These are phyloP conservation scores for Drosophila tripunctata DNA, from an alignment of 2,888 invertebrate species.

Conservation along the genomic window DNA sequence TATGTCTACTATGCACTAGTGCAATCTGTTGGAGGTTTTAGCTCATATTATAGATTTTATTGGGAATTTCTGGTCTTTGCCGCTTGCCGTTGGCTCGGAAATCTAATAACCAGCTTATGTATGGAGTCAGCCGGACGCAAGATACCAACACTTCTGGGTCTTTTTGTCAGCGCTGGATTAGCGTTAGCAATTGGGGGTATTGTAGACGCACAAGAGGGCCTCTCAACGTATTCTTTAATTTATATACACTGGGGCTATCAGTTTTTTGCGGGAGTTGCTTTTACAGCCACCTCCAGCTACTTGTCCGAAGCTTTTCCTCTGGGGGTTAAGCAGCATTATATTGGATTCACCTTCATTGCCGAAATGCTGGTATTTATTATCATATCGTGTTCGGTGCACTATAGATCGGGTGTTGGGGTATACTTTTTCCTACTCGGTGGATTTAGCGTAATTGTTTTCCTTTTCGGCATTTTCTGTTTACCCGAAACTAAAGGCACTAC, in stretches of 20 bases:
- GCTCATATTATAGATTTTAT: fast-evolving
- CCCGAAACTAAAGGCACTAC: slow-evolving; percentile 75
- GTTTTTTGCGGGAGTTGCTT: slow-evolving; percentile 69
- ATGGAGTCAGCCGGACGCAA: slow-evolving; percentile 73
- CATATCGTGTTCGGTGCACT: neutral
- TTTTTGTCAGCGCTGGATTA: slow-evolving; percentile 48
- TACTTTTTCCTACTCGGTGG: slow-evolving; percentile 65
- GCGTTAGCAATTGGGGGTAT: slow-evolving; percentile 54
- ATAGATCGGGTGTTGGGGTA: fast-evolving
- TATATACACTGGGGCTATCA: slow-evolving; percentile 55
- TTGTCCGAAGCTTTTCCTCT: slow-evolving; percentile 79
- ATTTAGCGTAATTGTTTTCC: slow-evolving; percentile 52
- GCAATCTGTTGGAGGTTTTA: fast-evolving
- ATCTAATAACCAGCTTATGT: slow-evolving; percentile 24
- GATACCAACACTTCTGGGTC: slow-evolving; percentile 52
- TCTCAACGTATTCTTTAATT: neutral
- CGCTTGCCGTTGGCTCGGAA: slow-evolving; percentile 54
- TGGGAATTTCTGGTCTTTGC: slow-evolving; percentile 54
- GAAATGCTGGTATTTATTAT: slow-evolving; percentile 66
- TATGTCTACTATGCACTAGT: slow-evolving; percentile 8
- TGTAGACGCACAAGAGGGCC: fast-evolving
- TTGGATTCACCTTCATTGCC: slow-evolving; percentile 52
- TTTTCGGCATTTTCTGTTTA: slow-evolving; percentile 52
- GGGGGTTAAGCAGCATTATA: slow-evolving; percentile 74
- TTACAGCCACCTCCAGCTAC: slow-evolving; percentile 35